Evolutionary conservation across 2,888 invertebrate species (phyloP).

Genomic region (Polylopha cassiicola): DNA sequence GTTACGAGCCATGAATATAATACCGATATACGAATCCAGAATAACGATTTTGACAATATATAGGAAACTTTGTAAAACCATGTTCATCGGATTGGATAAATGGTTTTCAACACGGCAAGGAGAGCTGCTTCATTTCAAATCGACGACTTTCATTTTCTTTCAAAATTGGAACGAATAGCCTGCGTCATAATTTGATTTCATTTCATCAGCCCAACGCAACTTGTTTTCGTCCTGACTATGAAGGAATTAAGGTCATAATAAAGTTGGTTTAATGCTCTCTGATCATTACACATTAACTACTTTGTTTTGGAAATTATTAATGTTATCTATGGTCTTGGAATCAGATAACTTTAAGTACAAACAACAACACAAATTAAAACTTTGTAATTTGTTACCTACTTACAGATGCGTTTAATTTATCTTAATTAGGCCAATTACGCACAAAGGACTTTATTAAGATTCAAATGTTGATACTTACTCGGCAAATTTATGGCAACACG

Average conservation of each 20-base stretch:
- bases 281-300: no score
- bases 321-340: no score
- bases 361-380: no score
- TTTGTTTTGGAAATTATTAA: conserved; percentile 3
- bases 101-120: neutral
- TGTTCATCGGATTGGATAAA: neutral
- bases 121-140: conserved; percentile 7
- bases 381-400: no score
- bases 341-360: no score
- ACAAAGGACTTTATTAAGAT: conserved; percentile 3
- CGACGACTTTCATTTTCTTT: conserved; percentile 12
- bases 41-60: conserved; percentile 18
- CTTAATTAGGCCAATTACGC: conserved; percentile 6
- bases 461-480: neutral
- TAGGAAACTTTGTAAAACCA: conserved; percentile 13
- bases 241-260: conserved; percentile 9
- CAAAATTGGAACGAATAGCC: conserved; percentile 14
- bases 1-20: conserved; percentile 53
- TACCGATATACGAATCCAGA: conserved; percentile 6
- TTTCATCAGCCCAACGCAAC: conserved; percentile 30
- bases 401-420: neutral
- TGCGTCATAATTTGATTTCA: conserved; percentile 26
- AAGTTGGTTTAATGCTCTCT: neutral
- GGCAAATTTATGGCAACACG: neutral
- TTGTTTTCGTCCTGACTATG: no score